phyloP scores from a whole-genome alignment of 2,797 vertebrate genomes.

The Esox lucius region DNA sequence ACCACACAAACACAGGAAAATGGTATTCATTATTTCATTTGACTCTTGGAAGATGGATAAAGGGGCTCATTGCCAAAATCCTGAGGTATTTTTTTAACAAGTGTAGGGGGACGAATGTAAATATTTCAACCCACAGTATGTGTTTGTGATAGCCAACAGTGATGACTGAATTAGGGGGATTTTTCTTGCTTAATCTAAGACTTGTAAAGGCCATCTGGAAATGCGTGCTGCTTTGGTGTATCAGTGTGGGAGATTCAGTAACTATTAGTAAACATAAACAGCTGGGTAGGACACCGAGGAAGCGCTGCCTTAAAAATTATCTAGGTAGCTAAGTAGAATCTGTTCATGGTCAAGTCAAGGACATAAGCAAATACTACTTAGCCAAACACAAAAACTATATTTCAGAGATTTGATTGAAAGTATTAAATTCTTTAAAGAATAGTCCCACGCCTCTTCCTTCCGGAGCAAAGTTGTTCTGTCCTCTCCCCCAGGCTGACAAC shows the following conservation, averaged over 20 bases:
- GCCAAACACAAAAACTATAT: background rate
- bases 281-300: background rate
- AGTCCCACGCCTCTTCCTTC: slow-evolving; percentile 45
- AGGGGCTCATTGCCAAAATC: too few species aligned
- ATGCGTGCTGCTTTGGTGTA: background rate
- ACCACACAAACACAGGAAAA: too few species aligned
- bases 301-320: background rate
- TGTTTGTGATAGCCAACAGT: background rate
- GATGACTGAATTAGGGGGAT: background rate
- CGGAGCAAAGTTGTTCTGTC: slow-evolving; percentile 1
- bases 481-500: slow-evolving; percentile 55
- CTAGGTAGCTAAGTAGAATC: background rate
- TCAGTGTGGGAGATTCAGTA: background rate
- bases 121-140: background rate
- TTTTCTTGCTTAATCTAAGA: background rate
- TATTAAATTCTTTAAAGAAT: too few species aligned
- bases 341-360: too few species aligned
- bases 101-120: background rate
- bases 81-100: background rate
- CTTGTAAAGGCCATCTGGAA: background rate
- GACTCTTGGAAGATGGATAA: too few species aligned
- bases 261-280: background rate
- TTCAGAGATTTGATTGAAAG: too few species aligned
- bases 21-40: too few species aligned
- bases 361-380: background rate